Base-by-base conservation (phyloP, 2,888 invertebrate genomes). In the Xestobium rufovillosum region DNA sequence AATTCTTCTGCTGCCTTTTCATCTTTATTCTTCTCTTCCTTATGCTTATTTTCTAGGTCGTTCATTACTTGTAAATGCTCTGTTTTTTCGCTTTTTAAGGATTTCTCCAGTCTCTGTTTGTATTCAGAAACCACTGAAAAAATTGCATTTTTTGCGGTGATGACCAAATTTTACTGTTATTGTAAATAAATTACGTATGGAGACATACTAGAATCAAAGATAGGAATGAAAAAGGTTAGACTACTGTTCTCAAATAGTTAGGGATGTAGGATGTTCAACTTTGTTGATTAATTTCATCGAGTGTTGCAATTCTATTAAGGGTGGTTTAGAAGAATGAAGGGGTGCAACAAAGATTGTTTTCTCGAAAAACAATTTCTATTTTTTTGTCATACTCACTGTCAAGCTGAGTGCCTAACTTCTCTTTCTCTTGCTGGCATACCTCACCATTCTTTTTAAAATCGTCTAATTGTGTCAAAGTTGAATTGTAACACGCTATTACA, bases 401-500 rank as follows among this genome's bases (percentile, higher is more conserved):
- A 41, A 77, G 52, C 49, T 76, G 71, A 31, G 72, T 67, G 27
- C 72, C 72, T 27, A 76, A 56, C 31, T 72, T 71, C 47, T 76
- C 75, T 47, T 76, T 72, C 47, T 73, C 72, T 44, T 74, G 72
- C 45, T 70, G 70, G 51, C 76, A 76, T 40, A 68, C 63, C 36
- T 69, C 61, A 43, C 67, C 67, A 26, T 69, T 60, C 48, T 68
- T 71, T 49, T 69, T 66, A 13, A 67, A 66, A 51, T 73, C 72
- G 31, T 74, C 73, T 26, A 76, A 57, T 57, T 75, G 72, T 29
- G 70, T 62, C 48, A 75, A 70, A 4, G 72, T 72, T 55, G 70
- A 73, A 52, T 73, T 75, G 49, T 73, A 75, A 48, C 75, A 69
- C 34, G 72, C 74, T 39, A 76, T 65, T 50, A 75, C 66, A 19